phyloP scores from a whole-genome alignment of 1,140 invertebrate genomes.

The Lordiphosa collinella region DNA sequence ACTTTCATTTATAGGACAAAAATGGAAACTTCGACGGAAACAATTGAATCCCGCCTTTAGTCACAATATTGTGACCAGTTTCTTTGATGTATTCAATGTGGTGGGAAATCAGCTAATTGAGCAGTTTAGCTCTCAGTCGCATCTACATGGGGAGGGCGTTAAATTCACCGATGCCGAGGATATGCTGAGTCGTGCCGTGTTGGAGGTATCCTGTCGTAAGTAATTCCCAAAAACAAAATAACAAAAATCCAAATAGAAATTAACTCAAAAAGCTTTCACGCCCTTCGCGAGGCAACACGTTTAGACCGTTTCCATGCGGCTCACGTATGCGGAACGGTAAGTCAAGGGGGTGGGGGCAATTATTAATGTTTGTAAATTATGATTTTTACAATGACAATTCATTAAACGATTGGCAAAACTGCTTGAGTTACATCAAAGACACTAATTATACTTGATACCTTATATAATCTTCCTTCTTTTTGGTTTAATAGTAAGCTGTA shows the following conservation, averaged over 20 bases:
- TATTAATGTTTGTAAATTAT: neutral
- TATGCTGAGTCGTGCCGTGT: constrained; percentile 64
- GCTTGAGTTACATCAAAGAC: too few relatives aligned
- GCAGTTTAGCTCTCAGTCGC: constrained; percentile 33
- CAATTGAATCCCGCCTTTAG: constrained; percentile 74
- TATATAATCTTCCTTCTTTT: too few relatives aligned
- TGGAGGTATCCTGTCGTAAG: constrained; percentile 74
- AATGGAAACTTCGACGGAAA: constrained; percentile 69
- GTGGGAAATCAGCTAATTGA: constrained; percentile 66
- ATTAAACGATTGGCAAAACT: too few relatives aligned
- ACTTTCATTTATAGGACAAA: constrained; percentile 38
- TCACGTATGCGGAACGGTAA: constrained; percentile 51
- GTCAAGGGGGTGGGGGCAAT: too few relatives aligned
- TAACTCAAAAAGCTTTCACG: neutral
- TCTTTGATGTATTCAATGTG: constrained; percentile 66
- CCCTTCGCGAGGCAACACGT: constrained; percentile 45
- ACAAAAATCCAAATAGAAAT: neutral
- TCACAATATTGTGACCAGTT: constrained; percentile 64
- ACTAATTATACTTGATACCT: too few relatives aligned
- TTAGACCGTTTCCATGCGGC: constrained; percentile 53
- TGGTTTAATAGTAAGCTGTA: too few relatives aligned
- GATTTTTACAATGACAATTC: neutral
- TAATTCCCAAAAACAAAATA: constrained; percentile 8
- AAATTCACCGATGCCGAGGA: constrained; percentile 65
- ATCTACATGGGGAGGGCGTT: constrained; percentile 43